Conservation (phyloP, 2,888 invertebrate species). For the Nemotelus pantherinus region DNA sequence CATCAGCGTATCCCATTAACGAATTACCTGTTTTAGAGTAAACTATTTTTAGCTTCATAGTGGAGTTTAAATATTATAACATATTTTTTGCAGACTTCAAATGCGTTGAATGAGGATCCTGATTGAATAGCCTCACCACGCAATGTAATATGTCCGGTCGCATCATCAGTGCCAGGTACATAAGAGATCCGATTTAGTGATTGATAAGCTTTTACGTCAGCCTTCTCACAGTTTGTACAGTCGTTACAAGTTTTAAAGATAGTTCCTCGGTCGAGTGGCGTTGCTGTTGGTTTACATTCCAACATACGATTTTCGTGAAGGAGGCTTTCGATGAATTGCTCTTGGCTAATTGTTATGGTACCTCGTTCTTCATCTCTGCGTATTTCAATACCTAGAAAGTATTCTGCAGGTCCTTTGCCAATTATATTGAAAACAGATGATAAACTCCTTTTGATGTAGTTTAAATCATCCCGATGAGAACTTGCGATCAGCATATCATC, state of each 20-base stretch:
- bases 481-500: no score
- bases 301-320: neutral
- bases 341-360: neutral
- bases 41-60: neutral
- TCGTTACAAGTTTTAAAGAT: neutral
- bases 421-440: no score
- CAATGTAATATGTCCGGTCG: neutral
- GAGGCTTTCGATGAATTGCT: neutral
- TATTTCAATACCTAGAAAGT: no score
- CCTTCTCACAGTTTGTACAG: neutral
- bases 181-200: neutral
- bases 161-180: neutral
- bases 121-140: neutral
- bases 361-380: no score
- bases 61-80: neutral
- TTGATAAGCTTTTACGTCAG: neutral
- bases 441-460: no score
- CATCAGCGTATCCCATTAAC: neutral
- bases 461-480: no score
- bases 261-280: neutral
- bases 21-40: neutral
- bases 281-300: neutral
- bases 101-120: neutral
- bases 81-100: neutral
- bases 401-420: no score